Percentiles rank a stretch among this genome's conserved stretches.
Conservation (phyloP, 1,140 invertebrate species). For the Drosophila albomicans region DNA sequence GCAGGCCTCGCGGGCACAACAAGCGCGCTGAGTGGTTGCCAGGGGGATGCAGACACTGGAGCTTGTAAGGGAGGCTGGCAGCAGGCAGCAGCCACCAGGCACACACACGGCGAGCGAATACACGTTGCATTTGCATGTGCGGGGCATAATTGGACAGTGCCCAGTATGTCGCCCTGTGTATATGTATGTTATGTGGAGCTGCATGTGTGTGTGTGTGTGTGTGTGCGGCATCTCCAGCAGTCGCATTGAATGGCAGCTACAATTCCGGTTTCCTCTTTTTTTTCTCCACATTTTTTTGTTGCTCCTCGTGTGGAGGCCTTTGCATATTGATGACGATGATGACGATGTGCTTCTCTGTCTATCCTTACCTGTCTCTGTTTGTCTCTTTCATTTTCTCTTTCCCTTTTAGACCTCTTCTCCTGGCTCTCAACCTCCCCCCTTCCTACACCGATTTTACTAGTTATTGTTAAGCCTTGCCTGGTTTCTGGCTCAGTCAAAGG, state of each 20-base stretch:
- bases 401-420: conserved; percentile 13
- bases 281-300: conserved; percentile 16
- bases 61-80: no score
- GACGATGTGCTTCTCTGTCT: conserved; percentile 34
- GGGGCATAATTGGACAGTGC: conserved; percentile 76
- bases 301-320: conserved; percentile 41
- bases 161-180: conserved; percentile 37
- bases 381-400: conserved; percentile 4
- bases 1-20: conserved; percentile 68
- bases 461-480: conserved; percentile 55
- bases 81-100: background rate
- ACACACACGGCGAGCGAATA: background rate
- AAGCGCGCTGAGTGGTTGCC: conserved; percentile 75
- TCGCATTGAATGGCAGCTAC: conserved; percentile 60
- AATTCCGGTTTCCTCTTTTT: conserved; percentile 38
- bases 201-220: conserved; percentile 3
- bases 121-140: conserved; percentile 81
- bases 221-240: conserved; percentile 28
- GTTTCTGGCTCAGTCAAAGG: conserved; percentile 31
- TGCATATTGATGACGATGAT: conserved; percentile 76
- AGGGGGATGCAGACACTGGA: conserved; percentile 11
- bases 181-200: conserved; percentile 12
- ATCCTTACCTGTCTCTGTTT: conserved; percentile 2
- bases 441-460: background rate
- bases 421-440: background rate